Evolutionary conservation across 1,140 invertebrate genomes (phyloP), one percentile per base, ranked within the genome.

Genomic region (Formica exsecta): DNA sequence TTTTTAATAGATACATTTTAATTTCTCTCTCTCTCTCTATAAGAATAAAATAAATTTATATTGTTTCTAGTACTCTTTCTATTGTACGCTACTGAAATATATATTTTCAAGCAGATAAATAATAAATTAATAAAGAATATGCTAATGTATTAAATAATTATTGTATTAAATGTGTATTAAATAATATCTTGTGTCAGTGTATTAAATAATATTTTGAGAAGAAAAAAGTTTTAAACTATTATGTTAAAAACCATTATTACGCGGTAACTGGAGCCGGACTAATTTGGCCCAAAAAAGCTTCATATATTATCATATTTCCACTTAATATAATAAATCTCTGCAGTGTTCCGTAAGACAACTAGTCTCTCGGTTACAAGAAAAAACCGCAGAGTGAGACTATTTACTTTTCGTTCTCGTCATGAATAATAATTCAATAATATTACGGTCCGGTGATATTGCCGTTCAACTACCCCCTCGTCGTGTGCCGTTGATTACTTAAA

Each of bases 401-500:
- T 65, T 61, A 36, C 16, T 13, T 22, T 19, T 29, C 29, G 11
- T 54, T 77, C 44, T 19, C 29, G n/a, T 85, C 73, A 22, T 76
- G 44, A 77, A 85, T 85, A 76, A 65, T 73, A 71, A 71, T 16
- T 36, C 54, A 41, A 81, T 81, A 80, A 32, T 62, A 57, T 74
- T 83, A 85, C 7, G n/a, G 32, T 38, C 29, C 29, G 48, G 41
- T 51, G 57, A 73, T 84, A 76, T 64, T 71, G 68, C 6, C 70
- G 59, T 81, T 81, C 79, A 64, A 41, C 36, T 41, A 51, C 16
- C 19, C 32, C 22, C 44, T 64, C 61, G 59, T 22, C 19, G 59
- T 9, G 32, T 75, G 29, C 38, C 59, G 71, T 66, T 74, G 70
- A 85, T 85, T 85, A 85, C 73, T 64, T 51, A 64, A 85, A 85